Evolutionary conservation across 2,113 vertebrate species (phyloP).

Genomic region (Microcebus ravelobensis): DNA sequence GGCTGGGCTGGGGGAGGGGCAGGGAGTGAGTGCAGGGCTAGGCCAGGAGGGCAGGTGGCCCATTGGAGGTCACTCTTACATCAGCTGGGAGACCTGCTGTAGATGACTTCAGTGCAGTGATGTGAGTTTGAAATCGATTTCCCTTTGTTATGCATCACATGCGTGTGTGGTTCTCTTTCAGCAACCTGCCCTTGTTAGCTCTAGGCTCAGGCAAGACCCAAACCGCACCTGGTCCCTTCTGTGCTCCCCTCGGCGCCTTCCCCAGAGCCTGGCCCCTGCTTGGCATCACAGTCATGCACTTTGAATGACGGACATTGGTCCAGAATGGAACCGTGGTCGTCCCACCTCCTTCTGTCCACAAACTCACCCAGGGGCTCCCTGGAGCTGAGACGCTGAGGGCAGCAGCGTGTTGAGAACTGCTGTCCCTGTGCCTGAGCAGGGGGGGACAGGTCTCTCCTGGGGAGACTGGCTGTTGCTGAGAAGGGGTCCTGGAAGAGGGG

Average conservation of each 20-base stretch:
- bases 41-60: too few species aligned
- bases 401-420: too few species aligned
- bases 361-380: too few species aligned
- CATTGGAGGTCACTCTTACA: rapidly evolving
- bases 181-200: too few species aligned
- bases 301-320: rapidly evolving
- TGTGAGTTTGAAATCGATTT: neutral
- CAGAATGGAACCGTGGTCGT: rapidly evolving
- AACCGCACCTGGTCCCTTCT: neutral
- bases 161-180: neutral
- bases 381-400: too few species aligned
- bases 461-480: neutral
- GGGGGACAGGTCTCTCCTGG: too few species aligned
- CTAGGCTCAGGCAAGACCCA: neutral
- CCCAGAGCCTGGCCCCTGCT: neutral
- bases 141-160: rapidly evolving
- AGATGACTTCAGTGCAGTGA: neutral
- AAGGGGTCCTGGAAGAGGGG: neutral
- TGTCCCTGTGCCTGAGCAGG: too few species aligned
- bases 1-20: rapidly evolving
- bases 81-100: neutral
- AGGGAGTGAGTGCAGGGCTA: neutral
- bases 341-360: too few species aligned
- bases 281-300: rapidly evolving
- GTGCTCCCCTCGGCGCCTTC: rapidly evolving